Conservation (phyloP, 1,140 invertebrate genomes). For the Diorhabda sublineata region DNA sequence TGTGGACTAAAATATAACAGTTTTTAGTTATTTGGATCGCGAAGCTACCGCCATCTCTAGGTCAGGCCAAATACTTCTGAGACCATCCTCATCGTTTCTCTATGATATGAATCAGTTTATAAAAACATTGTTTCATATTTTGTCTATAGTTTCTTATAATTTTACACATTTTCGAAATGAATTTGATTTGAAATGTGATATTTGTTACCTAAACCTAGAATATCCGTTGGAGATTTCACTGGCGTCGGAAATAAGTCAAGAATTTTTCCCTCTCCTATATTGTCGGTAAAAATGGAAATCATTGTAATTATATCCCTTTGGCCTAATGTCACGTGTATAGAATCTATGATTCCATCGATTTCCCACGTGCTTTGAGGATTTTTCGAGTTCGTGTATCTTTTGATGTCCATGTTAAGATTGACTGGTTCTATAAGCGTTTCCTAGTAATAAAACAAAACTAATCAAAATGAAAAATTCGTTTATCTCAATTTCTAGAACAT, state of each 20-base stretch:
- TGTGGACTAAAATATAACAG: no score
- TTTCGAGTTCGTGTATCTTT: constrained; percentile 56
- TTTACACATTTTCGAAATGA: no score
- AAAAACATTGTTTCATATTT: no score
- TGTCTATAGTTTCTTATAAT: no score
- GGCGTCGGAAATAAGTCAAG: constrained; percentile 41
- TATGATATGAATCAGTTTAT: no score
- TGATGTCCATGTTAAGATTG: constrained; percentile 67
- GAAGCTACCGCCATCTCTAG: no score
- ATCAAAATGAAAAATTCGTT: neutral
- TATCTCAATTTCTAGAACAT: no score
- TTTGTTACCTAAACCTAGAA: constrained; percentile 17
- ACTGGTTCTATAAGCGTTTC: constrained; percentile 75
- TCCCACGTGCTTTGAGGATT: constrained; percentile 54
- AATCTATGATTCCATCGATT: constrained; percentile 63
- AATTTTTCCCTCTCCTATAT: constrained; percentile 49
- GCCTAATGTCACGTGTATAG: constrained; percentile 63
- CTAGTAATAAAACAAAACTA: constrained; percentile 39
- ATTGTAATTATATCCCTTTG: constrained; percentile 68
- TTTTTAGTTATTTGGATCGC: no score
- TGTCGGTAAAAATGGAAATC: constrained; percentile 64
- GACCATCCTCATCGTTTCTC: no score
- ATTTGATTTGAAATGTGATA: neutral
- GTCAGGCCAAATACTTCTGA: no score
- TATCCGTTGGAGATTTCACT: constrained; percentile 26